Conservation (phyloP, 2,797 vertebrate species). For the Sebastiscus tertius region DNA sequence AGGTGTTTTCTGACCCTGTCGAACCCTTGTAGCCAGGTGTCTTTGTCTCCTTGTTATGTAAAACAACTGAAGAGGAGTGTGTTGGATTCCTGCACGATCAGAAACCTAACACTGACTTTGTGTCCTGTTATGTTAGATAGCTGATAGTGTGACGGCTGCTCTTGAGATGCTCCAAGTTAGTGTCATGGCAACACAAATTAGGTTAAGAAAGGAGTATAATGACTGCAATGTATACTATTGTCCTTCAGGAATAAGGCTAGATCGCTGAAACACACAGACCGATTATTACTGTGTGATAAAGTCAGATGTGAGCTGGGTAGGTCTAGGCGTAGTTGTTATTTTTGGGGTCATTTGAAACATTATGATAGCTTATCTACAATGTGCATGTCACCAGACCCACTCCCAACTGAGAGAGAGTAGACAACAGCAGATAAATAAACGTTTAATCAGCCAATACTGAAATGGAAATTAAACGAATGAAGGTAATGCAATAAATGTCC, state of each 20-base stretch:
- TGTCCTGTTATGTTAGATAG: constrained; percentile 2
- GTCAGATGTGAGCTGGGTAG: background rate
- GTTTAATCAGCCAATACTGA: background rate
- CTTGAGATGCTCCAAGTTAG: background rate
- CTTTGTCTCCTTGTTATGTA: constrained; percentile 11
- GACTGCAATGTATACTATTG: background rate
- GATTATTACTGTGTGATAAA: background rate
- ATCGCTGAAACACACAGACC: background rate
- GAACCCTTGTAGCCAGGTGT: background rate
- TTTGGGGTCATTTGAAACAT: constrained; percentile 19
- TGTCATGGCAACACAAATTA: background rate
- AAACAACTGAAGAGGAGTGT: constrained; percentile 4
- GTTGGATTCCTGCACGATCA: background rate
- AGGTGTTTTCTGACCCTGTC: background rate
- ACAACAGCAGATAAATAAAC: background rate
- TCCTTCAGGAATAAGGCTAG: background rate
- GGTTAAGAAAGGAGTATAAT: background rate
- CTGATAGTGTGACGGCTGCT: background rate
- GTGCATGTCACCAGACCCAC: constrained; percentile 28
- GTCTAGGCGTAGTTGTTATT: constrained; percentile 44
- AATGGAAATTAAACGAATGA: background rate
- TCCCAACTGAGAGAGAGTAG: background rate
- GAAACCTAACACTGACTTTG: background rate
- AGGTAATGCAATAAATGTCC: no score
- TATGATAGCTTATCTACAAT: constrained; percentile 73